Evolutionary conservation across 2,888 invertebrate species (phyloP).

Genomic region (Idaea dimidiata): DNA sequence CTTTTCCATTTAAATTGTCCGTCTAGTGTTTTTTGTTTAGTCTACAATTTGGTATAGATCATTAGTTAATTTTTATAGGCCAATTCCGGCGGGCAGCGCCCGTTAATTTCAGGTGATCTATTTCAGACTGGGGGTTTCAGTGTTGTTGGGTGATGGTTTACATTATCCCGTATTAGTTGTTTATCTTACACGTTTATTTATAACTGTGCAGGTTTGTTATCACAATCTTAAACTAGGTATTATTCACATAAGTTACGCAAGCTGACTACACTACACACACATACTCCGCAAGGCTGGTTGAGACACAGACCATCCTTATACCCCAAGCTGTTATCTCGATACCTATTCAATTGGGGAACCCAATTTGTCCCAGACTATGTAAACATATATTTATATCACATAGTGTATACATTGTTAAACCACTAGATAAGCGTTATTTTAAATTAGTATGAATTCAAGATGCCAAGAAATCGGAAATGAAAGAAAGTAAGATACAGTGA

Average conservation of each 20-base stretch:
- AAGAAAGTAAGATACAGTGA: slow-evolving; percentile 29
- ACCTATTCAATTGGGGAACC: background rate
- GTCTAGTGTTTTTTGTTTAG: background rate
- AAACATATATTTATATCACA: background rate
- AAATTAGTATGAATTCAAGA: slow-evolving; percentile 45
- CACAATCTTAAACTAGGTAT: slow-evolving; percentile 4
- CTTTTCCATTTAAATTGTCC: background rate
- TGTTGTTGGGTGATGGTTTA: slow-evolving; percentile 4
- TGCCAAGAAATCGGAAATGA: slow-evolving; percentile 35
- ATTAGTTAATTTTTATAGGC: background rate
- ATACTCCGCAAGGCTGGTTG: background rate
- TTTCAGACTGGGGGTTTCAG: background rate
- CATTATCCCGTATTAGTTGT: background rate
- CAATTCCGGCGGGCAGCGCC: background rate
- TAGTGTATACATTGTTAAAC: slow-evolving; percentile 3
- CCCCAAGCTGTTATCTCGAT: background rate
- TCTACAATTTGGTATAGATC: background rate
- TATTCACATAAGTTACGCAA: slow-evolving; percentile 5
- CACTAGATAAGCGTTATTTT: slow-evolving; percentile 9
- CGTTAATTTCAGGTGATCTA: background rate
- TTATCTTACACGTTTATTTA: slow-evolving; percentile 4
- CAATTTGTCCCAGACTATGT: slow-evolving; percentile 4
- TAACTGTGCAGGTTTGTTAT: slow-evolving; percentile 16
- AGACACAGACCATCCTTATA: background rate
- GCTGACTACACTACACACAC: background rate